Evolutionary conservation across 2,797 vertebrate genomes (phyloP), one percentile per base, ranked within the genome.

Genomic region (Muraenolepis orangiensis): DNA sequence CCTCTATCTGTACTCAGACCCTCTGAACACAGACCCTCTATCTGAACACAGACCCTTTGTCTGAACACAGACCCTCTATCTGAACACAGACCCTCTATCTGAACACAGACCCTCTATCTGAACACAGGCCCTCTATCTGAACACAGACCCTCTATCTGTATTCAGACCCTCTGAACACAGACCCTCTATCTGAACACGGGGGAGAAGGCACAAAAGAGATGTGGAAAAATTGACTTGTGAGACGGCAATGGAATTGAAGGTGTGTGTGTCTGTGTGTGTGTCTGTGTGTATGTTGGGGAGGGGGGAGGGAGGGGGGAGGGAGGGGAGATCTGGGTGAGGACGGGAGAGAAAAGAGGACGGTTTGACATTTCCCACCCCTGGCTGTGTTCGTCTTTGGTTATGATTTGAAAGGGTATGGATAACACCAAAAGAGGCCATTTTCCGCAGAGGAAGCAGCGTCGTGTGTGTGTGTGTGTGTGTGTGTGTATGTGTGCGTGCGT

Each of bases 61-160:
- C 92, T 92, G 88, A 88, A 90, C 88, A 91, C 89, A 91, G 85
- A 89, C 80, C 87, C 46, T n/a, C n/a, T n/a, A n/a, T n/a, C n/a
- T n/a, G n/a, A n/a, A n/a, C n/a, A n/a, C n/a, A n/a, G n/a, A n/a
- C n/a, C n/a, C n/a, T n/a, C n/a, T n/a, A n/a, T n/a, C n/a, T n/a
- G n/a, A n/a, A n/a, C n/a, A n/a, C n/a, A n/a, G n/a, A n/a, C n/a
- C 81, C 82, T 84, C 88, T 85, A 81, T 86, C 87, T 71, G 76
- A n/a, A 90, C 88, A 91, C 89, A 91, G 85, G 89, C 80, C 87
- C 46, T n/a, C n/a, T n/a, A n/a, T n/a, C n/a, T n/a, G n/a, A n/a
- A n/a, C n/a, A n/a, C n/a, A n/a, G n/a, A n/a, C n/a, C n/a, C n/a
- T n/a, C n/a, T n/a, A n/a, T n/a, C n/a, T n/a, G n/a, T n/a, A n/a